Conservation (phyloP, 2,888 invertebrate genomes). For the Catocala sponsa region DNA sequence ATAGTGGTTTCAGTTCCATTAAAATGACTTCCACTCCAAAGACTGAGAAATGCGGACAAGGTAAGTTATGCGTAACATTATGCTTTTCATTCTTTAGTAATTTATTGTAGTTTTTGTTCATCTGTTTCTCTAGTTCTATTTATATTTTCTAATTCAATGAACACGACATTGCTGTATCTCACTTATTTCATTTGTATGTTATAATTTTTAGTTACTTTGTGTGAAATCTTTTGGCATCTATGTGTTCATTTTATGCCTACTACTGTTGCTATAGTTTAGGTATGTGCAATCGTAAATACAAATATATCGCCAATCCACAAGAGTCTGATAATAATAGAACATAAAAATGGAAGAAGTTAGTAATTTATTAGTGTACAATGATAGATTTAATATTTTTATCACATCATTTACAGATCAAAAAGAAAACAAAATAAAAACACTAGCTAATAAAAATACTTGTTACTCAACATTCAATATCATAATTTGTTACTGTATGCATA, state of each 20-base stretch:
- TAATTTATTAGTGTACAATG: too few relatives aligned
- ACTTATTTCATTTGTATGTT: constrained; percentile 2
- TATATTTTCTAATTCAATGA: constrained; percentile 37
- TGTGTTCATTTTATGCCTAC: background rate
- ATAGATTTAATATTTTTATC: too few relatives aligned
- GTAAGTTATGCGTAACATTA: constrained; percentile 72
- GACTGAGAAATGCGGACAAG: constrained; percentile 84
- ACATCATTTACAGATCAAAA: too few relatives aligned
- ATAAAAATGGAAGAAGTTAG: too few relatives aligned
- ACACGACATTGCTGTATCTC: constrained; percentile 12
- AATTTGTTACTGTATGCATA: too few relatives aligned
- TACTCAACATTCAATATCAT: too few relatives aligned
- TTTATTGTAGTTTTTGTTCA: constrained; percentile 39
- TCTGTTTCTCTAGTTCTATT: constrained; percentile 43
- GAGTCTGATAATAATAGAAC: too few relatives aligned
- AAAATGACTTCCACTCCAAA: constrained; percentile 86
- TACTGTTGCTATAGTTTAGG: background rate
- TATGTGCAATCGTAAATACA: too few relatives aligned
- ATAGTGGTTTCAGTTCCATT: constrained; percentile 66
- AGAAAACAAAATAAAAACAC: too few relatives aligned
- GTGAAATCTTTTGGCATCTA: background rate
- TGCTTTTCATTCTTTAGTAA: constrained; percentile 41
- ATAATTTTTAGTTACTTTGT: background rate
- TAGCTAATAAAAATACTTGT: too few relatives aligned
- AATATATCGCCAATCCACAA: too few relatives aligned